These are phyloP conservation scores for Lumbricus terrestris DNA, from an alignment of 2,888 invertebrate genomes.

Conservation along the genomic window DNA sequence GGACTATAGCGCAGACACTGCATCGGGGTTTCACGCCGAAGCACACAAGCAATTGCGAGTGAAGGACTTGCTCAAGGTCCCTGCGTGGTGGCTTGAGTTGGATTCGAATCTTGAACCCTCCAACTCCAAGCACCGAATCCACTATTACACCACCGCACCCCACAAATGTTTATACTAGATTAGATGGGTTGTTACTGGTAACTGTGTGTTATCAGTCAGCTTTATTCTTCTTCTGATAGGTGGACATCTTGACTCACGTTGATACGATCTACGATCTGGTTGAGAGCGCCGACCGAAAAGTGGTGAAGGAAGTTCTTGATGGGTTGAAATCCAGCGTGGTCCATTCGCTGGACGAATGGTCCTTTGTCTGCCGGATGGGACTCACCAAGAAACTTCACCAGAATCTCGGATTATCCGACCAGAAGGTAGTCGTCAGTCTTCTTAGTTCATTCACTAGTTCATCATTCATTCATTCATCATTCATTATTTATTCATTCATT, in stretches of 20 bases:
- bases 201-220: background rate
- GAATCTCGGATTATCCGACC: background rate
- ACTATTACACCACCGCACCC: too few relatives aligned
- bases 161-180: background rate
- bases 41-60: too few relatives aligned
- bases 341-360: constrained; percentile 4
- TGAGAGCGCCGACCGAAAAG: background rate
- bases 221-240: background rate
- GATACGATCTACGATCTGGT: background rate
- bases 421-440: background rate
- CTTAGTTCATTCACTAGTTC: background rate
- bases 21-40: too few relatives aligned
- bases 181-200: background rate
- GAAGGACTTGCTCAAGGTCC: too few relatives aligned
- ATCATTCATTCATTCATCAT: too few relatives aligned
- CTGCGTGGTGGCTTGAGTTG: too few relatives aligned
- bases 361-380: constrained; percentile 9
- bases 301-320: background rate
- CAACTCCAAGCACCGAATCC: too few relatives aligned
- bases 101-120: too few relatives aligned
- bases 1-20: too few relatives aligned
- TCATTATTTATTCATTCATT: too few relatives aligned
- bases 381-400: background rate
- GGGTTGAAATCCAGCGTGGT: background rate
- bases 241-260: background rate